A percentile compares a stretch with the other conserved stretches of the same genome.
Conservation (phyloP, 2,797 vertebrate genomes). For the Distichodus sexfasciatus region DNA sequence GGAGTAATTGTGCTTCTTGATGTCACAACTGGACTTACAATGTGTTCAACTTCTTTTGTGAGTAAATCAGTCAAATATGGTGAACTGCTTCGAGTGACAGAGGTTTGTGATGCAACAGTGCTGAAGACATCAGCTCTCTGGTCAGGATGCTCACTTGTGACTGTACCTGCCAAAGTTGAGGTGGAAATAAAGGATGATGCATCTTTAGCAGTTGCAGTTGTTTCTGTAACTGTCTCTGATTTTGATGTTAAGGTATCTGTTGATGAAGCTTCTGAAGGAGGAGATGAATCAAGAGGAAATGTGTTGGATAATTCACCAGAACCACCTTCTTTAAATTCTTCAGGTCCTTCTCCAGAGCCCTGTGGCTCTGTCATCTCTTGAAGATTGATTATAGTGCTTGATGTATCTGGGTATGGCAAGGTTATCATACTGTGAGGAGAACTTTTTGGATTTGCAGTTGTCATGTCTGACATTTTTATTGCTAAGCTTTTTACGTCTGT, state of each 20-base stretch:
- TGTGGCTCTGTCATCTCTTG: not conserved
- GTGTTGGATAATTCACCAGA: conserved; percentile 14
- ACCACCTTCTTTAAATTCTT: not conserved
- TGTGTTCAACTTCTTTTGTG: not conserved
- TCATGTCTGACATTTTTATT: not conserved
- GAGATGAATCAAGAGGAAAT: conserved; percentile 20
- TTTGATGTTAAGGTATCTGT: conserved; percentile 17
- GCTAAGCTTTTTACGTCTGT: no score
- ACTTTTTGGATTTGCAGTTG: not conserved
- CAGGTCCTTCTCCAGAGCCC: conserved; percentile 19
- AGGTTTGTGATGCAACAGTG: not conserved
- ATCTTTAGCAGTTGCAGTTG: conserved; percentile 10
- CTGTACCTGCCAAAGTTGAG: not conserved
- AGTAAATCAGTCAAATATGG: no score
- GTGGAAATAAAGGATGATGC: not conserved
- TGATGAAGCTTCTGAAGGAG: conserved; percentile 4
- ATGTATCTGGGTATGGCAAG: not conserved
- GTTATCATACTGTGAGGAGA: no score
- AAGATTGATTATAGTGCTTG: no score
- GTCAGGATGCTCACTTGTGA: not conserved
- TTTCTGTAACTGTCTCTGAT: not conserved
- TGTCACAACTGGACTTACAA: not conserved
- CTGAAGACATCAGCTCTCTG: conserved; percentile 14
- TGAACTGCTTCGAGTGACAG: not conserved
- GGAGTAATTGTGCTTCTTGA: not conserved